Evolutionary conservation across 2,113 vertebrate species (phyloP).

Genomic region (Trochalopteron elliotii): DNA sequence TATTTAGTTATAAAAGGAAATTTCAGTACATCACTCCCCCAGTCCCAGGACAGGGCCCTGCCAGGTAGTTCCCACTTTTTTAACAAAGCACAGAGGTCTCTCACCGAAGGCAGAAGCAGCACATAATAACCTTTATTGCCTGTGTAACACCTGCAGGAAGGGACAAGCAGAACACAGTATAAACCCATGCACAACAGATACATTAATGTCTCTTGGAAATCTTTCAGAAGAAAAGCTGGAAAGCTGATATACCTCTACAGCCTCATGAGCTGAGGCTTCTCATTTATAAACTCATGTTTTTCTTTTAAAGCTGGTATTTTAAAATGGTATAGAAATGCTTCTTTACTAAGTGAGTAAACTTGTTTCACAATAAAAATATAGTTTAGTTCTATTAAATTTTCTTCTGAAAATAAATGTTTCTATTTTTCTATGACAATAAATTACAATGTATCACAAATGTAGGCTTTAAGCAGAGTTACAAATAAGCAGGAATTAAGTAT

Average conservation of each 20-base stretch:
- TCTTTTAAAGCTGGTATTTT: conserved; percentile 27
- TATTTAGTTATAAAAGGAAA: neutral
- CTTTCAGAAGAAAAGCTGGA: conserved; percentile 8
- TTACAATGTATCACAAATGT: conserved; percentile 47
- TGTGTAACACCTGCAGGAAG: neutral
- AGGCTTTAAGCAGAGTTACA: conserved; percentile 45
- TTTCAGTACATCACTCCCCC: neutral
- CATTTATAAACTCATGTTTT: neutral
- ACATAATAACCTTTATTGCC: conserved; percentile 30
- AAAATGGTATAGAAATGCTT: conserved; percentile 49
- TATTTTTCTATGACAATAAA: conserved; percentile 56
- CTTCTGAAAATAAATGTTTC: conserved; percentile 66
- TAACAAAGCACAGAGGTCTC: neutral
- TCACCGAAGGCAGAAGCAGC: neutral
- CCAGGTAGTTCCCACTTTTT: neutral
- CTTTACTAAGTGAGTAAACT: conserved; percentile 37
- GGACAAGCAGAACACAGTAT: neutral
- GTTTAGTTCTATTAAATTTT: conserved; percentile 67
- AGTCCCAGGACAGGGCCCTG: neutral
- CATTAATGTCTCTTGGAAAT: neutral
- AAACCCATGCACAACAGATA: conserved; percentile 19
- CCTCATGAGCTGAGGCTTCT: neutral
- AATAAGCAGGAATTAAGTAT: conserved; percentile 48
- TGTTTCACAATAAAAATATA: conserved; percentile 65
- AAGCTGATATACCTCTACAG: neutral